These are phyloP conservation scores for Cyrtorhinus lividipennis DNA, from an alignment of 1,140 invertebrate genomes.

Conservation along the genomic window DNA sequence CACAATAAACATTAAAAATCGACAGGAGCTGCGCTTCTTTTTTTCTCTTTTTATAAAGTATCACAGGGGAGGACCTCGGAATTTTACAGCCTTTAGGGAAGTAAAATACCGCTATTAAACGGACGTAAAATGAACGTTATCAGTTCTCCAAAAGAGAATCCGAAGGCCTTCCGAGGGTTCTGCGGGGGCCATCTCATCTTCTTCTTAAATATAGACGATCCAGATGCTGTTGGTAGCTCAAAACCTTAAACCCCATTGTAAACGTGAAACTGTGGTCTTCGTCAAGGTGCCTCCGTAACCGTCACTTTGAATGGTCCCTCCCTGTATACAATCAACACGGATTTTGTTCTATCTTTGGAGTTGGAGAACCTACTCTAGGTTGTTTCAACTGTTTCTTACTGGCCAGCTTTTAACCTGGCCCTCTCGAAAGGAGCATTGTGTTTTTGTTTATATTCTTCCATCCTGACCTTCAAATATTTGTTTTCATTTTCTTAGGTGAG, in stretches of 20 bases:
- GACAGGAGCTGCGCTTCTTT: not conserved
- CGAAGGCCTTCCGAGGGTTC: not conserved
- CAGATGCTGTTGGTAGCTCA: slow-evolving; percentile 9
- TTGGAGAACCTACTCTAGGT: slow-evolving; percentile 1
- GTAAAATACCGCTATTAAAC: slow-evolving; percentile 3
- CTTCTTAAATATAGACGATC: slow-evolving; percentile 6
- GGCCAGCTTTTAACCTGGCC: not conserved
- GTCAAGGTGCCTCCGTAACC: slow-evolving; percentile 7
- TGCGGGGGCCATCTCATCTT: slow-evolving; percentile 5
- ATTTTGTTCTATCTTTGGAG: slow-evolving; percentile 6
- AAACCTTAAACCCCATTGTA: slow-evolving; percentile 9
- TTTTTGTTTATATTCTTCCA: not conserved
- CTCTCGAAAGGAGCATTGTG: not conserved
- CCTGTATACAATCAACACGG: slow-evolving; percentile 8
- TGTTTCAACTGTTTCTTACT: not conserved
- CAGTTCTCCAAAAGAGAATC: slow-evolving; percentile 6
- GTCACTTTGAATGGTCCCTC: slow-evolving; percentile 6
- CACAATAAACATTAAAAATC: slow-evolving; percentile 5
- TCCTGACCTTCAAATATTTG: no score
- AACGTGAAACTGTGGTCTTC: slow-evolving; percentile 9
- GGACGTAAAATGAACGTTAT: not conserved
- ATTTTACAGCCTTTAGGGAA: not conserved
- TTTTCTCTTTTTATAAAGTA: not conserved
- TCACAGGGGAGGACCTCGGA: not conserved
- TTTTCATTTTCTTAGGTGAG: no score